Conservation (phyloP, 2,888 invertebrate species). For the Ornithoptera priamus region DNA sequence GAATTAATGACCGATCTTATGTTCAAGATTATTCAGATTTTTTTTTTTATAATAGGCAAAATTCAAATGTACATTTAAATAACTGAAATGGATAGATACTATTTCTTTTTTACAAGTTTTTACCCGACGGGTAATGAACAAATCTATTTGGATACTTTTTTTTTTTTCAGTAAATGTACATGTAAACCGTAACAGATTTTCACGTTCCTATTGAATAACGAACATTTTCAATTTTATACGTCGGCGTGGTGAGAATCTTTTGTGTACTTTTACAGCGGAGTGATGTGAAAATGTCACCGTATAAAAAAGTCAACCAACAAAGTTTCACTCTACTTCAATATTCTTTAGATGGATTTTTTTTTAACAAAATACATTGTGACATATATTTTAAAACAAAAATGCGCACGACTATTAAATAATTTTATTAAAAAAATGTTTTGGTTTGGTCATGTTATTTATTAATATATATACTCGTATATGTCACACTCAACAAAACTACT, state of each 20-base stretch:
- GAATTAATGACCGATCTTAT: conserved; percentile 1
- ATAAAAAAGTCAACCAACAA: neutral
- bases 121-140: neutral
- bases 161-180: neutral
- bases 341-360: neutral
- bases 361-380: too few relatives aligned
- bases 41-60: neutral
- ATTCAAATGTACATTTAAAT: neutral
- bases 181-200: neutral
- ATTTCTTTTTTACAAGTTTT: neutral
- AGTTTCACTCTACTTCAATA: neutral
- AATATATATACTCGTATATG: too few relatives aligned
- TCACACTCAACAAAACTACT: too few relatives aligned
- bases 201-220: neutral
- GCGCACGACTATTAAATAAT: too few relatives aligned
- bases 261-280: conserved; percentile 8
- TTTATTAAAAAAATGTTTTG: too few relatives aligned
- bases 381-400: too few relatives aligned
- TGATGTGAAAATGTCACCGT: neutral
- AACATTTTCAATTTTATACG: neutral
- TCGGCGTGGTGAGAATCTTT: conserved; percentile 8
- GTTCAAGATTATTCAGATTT: neutral
- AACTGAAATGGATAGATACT: neutral
- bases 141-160: neutral
- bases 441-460: too few relatives aligned